These are phyloP conservation scores for silkworm (Bombyx mori) DNA, from an alignment of 1,140 invertebrate genomes.

Conservation along the genomic window DNA sequence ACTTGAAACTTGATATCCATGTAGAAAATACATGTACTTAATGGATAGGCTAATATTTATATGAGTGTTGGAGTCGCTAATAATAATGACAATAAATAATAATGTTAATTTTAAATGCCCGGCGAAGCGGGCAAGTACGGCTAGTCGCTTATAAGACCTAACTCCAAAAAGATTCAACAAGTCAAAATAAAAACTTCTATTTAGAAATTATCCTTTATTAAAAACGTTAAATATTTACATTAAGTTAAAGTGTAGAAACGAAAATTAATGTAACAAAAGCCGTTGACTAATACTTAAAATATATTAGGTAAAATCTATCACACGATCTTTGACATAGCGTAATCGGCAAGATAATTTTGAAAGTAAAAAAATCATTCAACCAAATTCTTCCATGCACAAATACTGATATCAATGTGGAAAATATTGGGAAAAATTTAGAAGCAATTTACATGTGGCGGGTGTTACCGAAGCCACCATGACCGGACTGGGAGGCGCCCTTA, in stretches of 20 bases:
- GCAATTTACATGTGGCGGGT: constrained; percentile 90
- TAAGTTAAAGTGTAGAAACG: background rate
- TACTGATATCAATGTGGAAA: constrained; percentile 14
- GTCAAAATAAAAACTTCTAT: too few relatives aligned
- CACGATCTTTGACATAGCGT: constrained; percentile 19
- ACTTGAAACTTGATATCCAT: too few relatives aligned
- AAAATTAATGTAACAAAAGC: constrained; percentile 15
- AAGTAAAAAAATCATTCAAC: constrained; percentile 6
- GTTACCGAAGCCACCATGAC: constrained; percentile 93
- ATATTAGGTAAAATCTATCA: constrained; percentile 15
- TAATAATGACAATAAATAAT: too few relatives aligned
- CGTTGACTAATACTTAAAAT: constrained; percentile 20
- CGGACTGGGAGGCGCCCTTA: constrained; percentile 90
- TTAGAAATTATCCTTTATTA: background rate
- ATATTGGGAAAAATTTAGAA: constrained; percentile 6
- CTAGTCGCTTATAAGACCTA: too few relatives aligned
- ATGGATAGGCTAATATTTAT: too few relatives aligned
- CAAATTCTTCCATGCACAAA: constrained; percentile 7
- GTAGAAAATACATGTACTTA: too few relatives aligned
- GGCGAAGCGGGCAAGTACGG: too few relatives aligned
- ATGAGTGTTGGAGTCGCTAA: too few relatives aligned
- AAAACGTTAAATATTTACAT: constrained; percentile 27
- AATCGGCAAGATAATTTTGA: constrained; percentile 6
- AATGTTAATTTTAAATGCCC: too few relatives aligned
- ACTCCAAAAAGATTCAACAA: too few relatives aligned